These are phyloP conservation scores for Syndactyla subalaris DNA, from an alignment of 2,797 vertebrate species.

Conservation along the genomic window DNA sequence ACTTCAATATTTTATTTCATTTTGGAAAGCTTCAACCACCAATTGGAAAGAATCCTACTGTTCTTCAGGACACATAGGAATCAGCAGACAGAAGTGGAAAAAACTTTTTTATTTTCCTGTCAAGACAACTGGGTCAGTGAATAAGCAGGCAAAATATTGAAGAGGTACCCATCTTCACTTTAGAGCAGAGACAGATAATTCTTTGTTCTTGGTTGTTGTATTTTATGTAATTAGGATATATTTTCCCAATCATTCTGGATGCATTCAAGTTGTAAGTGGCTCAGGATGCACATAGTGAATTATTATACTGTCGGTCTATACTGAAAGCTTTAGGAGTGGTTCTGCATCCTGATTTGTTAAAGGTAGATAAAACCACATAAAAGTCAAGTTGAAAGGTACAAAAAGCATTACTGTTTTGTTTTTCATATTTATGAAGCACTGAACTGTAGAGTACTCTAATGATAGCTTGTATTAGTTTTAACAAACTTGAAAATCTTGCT, in stretches of 20 bases:
- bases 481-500: slow-evolving; percentile 45
- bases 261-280: neutral
- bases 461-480: slow-evolving; percentile 47
- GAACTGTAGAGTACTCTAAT: slow-evolving; percentile 11
- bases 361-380: neutral
- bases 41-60: neutral
- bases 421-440: slow-evolving; percentile 43
- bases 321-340: neutral
- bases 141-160: neutral
- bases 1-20: neutral
- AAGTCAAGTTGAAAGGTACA: neutral
- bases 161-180: neutral
- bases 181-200: neutral
- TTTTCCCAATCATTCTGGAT: neutral
- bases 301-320: neutral
- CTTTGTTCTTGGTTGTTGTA: neutral
- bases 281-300: neutral
- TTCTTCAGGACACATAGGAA: neutral
- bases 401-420: neutral
- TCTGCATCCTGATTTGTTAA: neutral
- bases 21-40: neutral
- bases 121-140: neutral
- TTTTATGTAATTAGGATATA: neutral
- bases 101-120: neutral
- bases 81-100: neutral